These are phyloP conservation scores for Anoura caudifer DNA, from an alignment of 2,113 vertebrate species.

Conservation along the genomic window DNA sequence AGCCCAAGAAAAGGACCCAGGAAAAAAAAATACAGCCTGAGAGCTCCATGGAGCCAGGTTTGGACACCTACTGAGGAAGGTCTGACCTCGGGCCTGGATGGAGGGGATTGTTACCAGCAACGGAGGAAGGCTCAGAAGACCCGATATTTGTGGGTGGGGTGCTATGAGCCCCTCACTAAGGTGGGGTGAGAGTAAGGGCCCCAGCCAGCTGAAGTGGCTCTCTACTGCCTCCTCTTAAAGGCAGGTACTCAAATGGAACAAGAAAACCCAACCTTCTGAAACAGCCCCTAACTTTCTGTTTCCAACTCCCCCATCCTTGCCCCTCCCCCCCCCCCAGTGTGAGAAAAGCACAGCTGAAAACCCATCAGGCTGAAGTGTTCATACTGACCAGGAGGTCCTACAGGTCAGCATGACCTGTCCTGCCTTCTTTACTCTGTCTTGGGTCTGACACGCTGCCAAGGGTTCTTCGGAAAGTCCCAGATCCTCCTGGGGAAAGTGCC, in stretches of 20 bases:
- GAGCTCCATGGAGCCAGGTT: neutral
- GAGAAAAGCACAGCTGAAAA: neutral
- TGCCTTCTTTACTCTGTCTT: neutral
- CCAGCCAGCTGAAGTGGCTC: neutral
- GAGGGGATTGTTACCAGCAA: neutral
- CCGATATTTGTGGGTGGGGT: too few relatives aligned
- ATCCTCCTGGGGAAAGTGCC: neutral
- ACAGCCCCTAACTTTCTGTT: neutral
- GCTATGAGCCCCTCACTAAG: neutral
- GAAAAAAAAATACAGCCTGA: neutral
- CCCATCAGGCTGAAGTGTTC: neutral
- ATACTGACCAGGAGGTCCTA: neutral
- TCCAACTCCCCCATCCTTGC: neutral
- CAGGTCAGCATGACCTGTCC: neutral
- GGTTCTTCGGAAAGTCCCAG: neutral
- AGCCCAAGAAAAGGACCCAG: neutral
- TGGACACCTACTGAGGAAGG: neutral
- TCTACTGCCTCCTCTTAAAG: neutral
- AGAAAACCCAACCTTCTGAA: neutral
- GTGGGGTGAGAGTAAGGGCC: neutral
- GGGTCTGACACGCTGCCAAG: neutral
- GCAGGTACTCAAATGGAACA: neutral
- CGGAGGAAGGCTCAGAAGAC: neutral
- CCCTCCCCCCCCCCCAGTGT: fast-evolving
- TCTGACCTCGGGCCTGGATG: neutral